phyloP scores from a whole-genome alignment of 2,113 vertebrate genomes.

The Mastomys coucha region DNA sequence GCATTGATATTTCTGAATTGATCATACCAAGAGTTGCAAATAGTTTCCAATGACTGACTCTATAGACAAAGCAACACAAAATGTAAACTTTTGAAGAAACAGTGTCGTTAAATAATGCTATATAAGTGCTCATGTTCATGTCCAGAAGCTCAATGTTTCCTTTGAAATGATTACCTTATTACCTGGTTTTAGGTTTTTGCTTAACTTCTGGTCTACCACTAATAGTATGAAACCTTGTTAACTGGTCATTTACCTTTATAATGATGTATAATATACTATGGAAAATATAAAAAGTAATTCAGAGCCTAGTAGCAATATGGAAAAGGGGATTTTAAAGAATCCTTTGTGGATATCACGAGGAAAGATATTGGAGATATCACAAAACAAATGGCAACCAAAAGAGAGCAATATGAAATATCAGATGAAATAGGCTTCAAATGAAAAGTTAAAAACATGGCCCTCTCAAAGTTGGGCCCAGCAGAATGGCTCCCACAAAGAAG shows the following conservation, averaged over 20 bases:
- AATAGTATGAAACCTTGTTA: neutral
- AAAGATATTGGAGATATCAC: neutral
- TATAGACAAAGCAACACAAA: slow-evolving; percentile 9
- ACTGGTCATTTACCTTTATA: neutral
- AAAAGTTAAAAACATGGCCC: neutral
- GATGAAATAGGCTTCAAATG: neutral
- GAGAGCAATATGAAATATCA: neutral
- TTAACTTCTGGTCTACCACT: neutral
- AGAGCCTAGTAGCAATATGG: neutral
- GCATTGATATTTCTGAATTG: neutral
- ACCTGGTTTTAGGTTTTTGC: neutral
- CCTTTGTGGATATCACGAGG: neutral
- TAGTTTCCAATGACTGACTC: neutral
- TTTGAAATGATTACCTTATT: neutral
- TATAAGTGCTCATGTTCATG: neutral
- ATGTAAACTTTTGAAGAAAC: neutral
- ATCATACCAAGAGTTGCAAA: neutral
- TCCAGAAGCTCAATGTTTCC: neutral
- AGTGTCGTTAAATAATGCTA: neutral
- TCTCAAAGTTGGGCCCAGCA: too few species aligned
- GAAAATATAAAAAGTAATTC: neutral
- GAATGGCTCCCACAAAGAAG: too few species aligned
- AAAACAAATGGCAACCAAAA: neutral
- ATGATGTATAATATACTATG: neutral
- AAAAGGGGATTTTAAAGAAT: neutral